Evolutionary conservation across 2,113 vertebrate species (phyloP), one percentile per base, ranked within the genome.

Genomic region (Hydropotes inermis): DNA sequence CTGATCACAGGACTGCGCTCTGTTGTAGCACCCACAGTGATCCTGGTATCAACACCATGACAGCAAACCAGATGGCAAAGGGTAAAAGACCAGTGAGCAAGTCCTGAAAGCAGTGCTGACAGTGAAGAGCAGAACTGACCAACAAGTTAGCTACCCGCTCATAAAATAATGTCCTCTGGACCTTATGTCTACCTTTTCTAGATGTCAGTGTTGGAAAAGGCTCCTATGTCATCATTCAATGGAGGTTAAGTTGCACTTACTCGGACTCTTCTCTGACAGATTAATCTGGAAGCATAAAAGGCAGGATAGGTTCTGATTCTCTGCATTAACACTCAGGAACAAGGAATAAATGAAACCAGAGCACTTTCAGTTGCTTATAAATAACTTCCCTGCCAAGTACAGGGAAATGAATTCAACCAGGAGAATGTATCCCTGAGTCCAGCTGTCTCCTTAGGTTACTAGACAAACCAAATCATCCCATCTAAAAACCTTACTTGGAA

Each of bases 381-480:
- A 91, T 94, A 94, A 93, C 45, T 64, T 95, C 50, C 55, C 16
- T 30, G 50, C 92, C 89, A 92, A 89, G 64, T 43, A 60, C 36
- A 91, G 89, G 23, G 5, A 93, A 95, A 91, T 0, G 13, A 36
- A 84, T 87, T 91, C 54, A 96, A 47, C 7, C 58, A 55, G 50
- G n/a, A 83, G 78, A n/a, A 25, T 12, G 1, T 76, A 54, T 50
- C 5, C 3, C 54, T 76, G 43, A 52, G 64, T 87, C 94, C 88
- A 86, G 25, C 70, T 57, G 96, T 76, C 76, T 27, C 87, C 70
- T 92, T 43, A 27, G 70, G 92, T 98, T 97, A 95, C 88, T 95
- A 93, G 97, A 97, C 95, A 89, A 95, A 79, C 12, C 92, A 98
- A 97, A 90, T 70, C 97, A 95, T 89, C 93, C 81, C 54, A 60